Evolutionary conservation across 2,113 vertebrate species (phyloP), one percentile per base, ranked within the genome.

Genomic region (Siphamia tubifer): DNA sequence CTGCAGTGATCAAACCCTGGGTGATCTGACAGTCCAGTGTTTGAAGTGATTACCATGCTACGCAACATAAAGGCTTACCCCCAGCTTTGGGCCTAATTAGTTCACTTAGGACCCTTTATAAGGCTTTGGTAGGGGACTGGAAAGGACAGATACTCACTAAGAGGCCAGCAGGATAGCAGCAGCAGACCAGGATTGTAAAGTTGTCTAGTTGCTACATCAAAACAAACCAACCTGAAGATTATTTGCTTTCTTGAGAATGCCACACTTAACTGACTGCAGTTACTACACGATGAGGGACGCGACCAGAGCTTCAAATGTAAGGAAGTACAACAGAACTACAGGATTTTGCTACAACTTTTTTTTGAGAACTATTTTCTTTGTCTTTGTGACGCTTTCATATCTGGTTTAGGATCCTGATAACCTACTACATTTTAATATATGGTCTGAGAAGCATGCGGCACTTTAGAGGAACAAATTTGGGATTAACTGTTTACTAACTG

Each of bases 21-120:
- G 90, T 90, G 91, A 92, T 92, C 91, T 92, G 91, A 91, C 90
- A 91, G 55, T 86, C 76, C 82, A 88, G 82, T 88, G 82, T 94
- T 94, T 95, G 93, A 95, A 93, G 93, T 92, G 88, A 90, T 91
- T 92, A 88, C 84, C 90, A 91, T 81, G 85, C 86, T 84, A 53
- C 55, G 74, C 56, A 88, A 92, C 90, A 90, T 92, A 92, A 92
- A 87, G 93, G 90, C 80, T 90, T 88, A 90, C 72, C 74, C 82
- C 82, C 80, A 84, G 69, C 90, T 89, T 84, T 85, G 79, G 34
- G 78, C 62, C 89, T 90, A 93, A 94, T 93, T 93, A 93, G 85
- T 82, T 87, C 78, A 90, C 91, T 93, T 88, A 90, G 87, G 86
- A 85, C 63, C 81, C 87, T 85, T 85, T 91, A 93, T 92, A 93